These are phyloP conservation scores for Otolemur garnettii DNA, from an alignment of 2,113 vertebrate genomes.

Conservation along the genomic window DNA sequence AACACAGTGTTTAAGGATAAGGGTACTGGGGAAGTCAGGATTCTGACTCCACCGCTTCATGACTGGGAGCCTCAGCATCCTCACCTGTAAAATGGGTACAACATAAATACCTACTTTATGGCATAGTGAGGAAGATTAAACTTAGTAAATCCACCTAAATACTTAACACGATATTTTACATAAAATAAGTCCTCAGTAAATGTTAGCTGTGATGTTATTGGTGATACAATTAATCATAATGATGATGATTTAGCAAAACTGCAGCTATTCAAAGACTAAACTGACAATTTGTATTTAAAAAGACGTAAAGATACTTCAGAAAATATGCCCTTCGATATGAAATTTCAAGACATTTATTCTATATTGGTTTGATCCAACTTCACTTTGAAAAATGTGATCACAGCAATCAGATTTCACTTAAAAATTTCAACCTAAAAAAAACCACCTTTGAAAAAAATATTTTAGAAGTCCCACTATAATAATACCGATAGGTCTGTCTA, in stretches of 20 bases:
- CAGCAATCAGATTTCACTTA: slow-evolving; percentile 44
- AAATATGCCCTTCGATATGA: background rate
- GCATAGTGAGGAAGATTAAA: background rate
- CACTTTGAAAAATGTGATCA: slow-evolving; percentile 32
- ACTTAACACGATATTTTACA: background rate
- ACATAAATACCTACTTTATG: background rate
- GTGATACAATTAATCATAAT: too few species aligned
- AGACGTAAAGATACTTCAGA: background rate
- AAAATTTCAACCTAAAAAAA: slow-evolving; percentile 68
- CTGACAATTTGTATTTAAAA: slow-evolving; percentile 19
- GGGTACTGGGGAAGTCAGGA: background rate
- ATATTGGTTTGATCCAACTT: background rate
- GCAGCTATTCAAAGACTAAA: background rate
- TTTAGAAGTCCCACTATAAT: slow-evolving; percentile 56
- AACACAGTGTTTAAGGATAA: background rate
- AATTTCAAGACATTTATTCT: slow-evolving; percentile 3
- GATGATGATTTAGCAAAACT: background rate
- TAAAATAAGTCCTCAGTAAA: background rate
- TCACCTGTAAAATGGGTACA: slow-evolving; percentile 19
- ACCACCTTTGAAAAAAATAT: slow-evolving; percentile 44
- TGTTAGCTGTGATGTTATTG: background rate
- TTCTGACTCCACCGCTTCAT: background rate
- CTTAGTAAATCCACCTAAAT: background rate
- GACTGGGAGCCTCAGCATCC: background rate
- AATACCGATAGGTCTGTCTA: background rate